Base-by-base conservation (phyloP, 2,797 vertebrate genomes). In the Argyrosomus regius region DNA sequence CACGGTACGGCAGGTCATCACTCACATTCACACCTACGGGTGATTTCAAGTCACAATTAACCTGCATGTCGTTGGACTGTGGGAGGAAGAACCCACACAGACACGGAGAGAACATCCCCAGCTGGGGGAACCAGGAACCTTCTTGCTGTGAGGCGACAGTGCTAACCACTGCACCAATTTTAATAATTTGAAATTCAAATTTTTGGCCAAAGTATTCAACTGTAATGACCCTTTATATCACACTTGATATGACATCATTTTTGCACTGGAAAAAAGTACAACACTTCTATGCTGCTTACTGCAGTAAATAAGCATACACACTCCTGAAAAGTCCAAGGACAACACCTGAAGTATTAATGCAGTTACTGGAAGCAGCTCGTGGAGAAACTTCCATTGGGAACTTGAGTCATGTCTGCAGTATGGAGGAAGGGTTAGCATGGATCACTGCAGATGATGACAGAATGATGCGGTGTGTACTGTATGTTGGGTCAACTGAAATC, bases 271-370 rank as follows among this genome's bases (percentile, higher is more conserved):
- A 13, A 20, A 35, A 64, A 28, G 0, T 2, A 4, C 2, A 28
- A 18, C 13, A 46, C 45, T 53, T 43, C 5, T 60, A 2, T 45
- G 35, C 22, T 28, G 17, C 20, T n/a, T 43, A 77, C n/a, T 63
- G 63, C 57, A 66, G 48, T 35, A 57, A 60, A 48, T 41, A 31
- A 72, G 66, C 24, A 24, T 26, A 31, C 20, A 2, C 16, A 12
- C 53, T 77, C 35, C 46, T 78, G 22, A 4, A 58, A 43, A 59
- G 39, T 60, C 65, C 1, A 31, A 48, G 60, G 60, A 70, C 65
- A 14, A 9, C 54, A 1, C 66, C 65, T 39, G 1, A 62, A 71
- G 61, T 28, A 67, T 56, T 43, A 71, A 45, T 75, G 59, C 31
- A 60, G 60, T 41, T 43, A 49, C 24, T 16, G 41, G 57, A 62